phyloP scores from a whole-genome alignment of 2,113 vertebrate species.

The Oryzias melastigma region DNA sequence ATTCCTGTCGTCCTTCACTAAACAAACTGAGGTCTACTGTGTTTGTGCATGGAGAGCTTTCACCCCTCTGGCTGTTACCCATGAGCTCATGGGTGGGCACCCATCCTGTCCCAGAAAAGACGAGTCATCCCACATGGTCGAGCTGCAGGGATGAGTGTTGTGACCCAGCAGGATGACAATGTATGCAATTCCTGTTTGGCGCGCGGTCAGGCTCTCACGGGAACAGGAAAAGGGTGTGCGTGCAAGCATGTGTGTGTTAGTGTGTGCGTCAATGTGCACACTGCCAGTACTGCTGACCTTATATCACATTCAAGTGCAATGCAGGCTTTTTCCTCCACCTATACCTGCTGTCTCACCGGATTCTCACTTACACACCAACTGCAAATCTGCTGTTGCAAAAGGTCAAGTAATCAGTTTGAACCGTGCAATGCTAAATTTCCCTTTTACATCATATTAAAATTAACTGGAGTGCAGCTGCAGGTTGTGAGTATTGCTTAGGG shows the following conservation, averaged over 20 bases:
- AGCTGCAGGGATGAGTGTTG: constrained; percentile 41
- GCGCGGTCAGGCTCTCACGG: constrained; percentile 63
- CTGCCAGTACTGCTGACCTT: constrained; percentile 52
- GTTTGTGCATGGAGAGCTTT: constrained; percentile 26
- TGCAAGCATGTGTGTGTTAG: constrained; percentile 20
- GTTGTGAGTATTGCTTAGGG: too few relatives aligned
- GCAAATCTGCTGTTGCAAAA: constrained; percentile 42
- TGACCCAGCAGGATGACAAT: constrained; percentile 50
- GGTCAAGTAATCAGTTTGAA: constrained; percentile 34
- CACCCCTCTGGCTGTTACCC: constrained; percentile 32
- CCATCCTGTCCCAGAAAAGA: constrained; percentile 52
- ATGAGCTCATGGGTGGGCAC: constrained; percentile 41
- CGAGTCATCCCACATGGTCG: constrained; percentile 8
- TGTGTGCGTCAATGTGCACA: constrained; percentile 16
- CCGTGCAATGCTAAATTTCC: background rate
- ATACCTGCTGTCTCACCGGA: constrained; percentile 56
- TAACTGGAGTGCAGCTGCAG: too few relatives aligned
- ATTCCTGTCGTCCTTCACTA: constrained; percentile 45
- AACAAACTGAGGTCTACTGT: constrained; percentile 54
- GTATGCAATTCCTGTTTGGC: constrained; percentile 73
- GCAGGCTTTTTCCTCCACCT: constrained; percentile 28
- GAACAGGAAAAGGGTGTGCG: constrained; percentile 59
- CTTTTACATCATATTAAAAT: background rate
- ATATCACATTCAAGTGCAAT: constrained; percentile 36
- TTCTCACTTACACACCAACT: constrained; percentile 37